Evolutionary conservation across 2,888 invertebrate species (phyloP), one percentile per base, ranked within the genome.

Genomic region (Gasteruption jaculator): DNA sequence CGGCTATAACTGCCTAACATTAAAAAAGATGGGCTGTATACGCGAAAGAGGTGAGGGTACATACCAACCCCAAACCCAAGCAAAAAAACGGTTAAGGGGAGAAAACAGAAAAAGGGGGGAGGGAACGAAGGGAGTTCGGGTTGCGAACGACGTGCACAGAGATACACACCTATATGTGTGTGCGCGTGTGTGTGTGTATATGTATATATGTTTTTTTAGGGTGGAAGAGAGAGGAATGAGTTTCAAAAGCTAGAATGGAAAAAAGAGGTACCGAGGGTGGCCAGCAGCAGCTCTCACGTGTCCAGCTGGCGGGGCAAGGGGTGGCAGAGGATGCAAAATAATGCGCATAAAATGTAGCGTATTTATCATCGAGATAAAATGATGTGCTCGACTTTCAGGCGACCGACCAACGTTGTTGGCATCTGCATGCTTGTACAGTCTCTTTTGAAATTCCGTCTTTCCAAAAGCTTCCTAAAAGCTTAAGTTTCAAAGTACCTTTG

Each of bases 1-100:
- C 61, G 61, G 61, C 67, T 68, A 66, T 70, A 70, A 69, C 69
- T 69, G 68, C 68, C 68, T 62, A 66, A 68, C 69, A 68, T 69
- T 70, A 69, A 70, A 70, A 69, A 69, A 68, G 67, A 69, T 69
- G 69, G 68, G 60, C 65, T 63, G 62, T 61, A 55, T 55, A 60
- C 53, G 59, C 58, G 56, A 26, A 39, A 41, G 43, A 44, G 41
- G 50, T n/a, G n/a, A n/a, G n/a, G n/a, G n/a, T n/a, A n/a, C n/a
- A n/a, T n/a, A n/a, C n/a, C n/a, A n/a, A n/a, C n/a, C n/a, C n/a
- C n/a, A n/a, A n/a, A n/a, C n/a, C n/a, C n/a, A n/a, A n/a, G n/a
- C n/a, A n/a, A n/a, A n/a, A n/a, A n/a, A n/a, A n/a, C n/a, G n/a
- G n/a, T n/a, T n/a, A n/a, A n/a, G n/a, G n/a, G n/a, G 49, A 54